Evolutionary conservation across 2,888 invertebrate species (phyloP).

Genomic region (Heliothis peltigera): DNA sequence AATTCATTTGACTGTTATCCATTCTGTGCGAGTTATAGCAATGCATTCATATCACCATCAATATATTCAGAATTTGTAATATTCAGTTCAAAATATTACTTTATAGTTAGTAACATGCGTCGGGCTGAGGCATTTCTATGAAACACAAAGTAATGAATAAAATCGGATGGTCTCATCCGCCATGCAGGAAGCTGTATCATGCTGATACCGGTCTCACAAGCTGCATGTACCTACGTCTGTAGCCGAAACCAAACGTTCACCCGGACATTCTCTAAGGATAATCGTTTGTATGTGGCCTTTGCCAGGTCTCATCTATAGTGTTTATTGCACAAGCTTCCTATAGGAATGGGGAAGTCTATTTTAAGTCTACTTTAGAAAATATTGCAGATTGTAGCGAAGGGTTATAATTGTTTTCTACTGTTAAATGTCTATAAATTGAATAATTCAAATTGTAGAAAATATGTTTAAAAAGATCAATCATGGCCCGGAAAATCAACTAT

Average conservation of each 20-base stretch:
- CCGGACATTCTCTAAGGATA: constrained; percentile 60
- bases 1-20: constrained; percentile 68
- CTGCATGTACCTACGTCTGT: constrained; percentile 75
- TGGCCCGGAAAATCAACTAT: constrained; percentile 43
- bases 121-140: constrained; percentile 88
- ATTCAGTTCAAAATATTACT: constrained; percentile 76
- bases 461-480: constrained; percentile 21
- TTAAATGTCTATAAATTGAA: constrained; percentile 46
- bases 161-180: constrained; percentile 86
- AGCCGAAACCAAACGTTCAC: constrained; percentile 57
- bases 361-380: constrained; percentile 47
- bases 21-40: constrained; percentile 77
- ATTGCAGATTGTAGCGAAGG: constrained; percentile 44
- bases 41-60: constrained; percentile 75
- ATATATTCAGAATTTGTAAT: constrained; percentile 62
- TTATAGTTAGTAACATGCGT: constrained; percentile 86
- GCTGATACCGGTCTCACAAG: constrained; percentile 83
- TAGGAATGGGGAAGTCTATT: constrained; percentile 52
- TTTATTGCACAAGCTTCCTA: constrained; percentile 61
- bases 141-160: constrained; percentile 85
- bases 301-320: constrained; percentile 48
- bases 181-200: constrained; percentile 89
- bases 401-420: constrained; percentile 47
- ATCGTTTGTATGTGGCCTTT: constrained; percentile 47
- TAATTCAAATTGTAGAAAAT: constrained; percentile 28